A percentile compares a stretch with the other conserved stretches of the same genome.
These are phyloP conservation scores for Cryptus viduatorius DNA, from an alignment of 2,888 invertebrate species.

Conservation along the genomic window DNA sequence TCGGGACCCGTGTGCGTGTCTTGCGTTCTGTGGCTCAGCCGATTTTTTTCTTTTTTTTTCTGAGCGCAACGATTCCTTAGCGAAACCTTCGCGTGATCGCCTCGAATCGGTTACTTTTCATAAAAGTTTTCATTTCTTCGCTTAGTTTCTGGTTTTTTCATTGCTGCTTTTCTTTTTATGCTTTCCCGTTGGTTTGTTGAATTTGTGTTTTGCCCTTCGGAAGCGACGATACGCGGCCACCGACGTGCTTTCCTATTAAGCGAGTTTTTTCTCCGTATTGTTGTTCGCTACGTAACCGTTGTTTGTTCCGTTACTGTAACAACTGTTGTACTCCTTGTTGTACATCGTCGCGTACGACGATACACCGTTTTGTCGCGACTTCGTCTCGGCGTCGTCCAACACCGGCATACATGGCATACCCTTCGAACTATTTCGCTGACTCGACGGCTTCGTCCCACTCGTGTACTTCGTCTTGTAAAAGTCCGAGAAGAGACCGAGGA, in stretches of 20 bases:
- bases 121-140: not conserved
- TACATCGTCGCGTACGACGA: constrained; percentile 86
- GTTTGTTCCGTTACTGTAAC: constrained; percentile 88
- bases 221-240: constrained; percentile 60
- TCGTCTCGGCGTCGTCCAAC: constrained; percentile 86
- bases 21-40: constrained; percentile 25
- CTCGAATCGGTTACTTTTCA: constrained; percentile 2
- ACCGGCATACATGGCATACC: constrained; percentile 91
- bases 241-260: constrained; percentile 73
- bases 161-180: constrained; percentile 19
- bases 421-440: constrained; percentile 78
- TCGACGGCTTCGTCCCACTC: constrained; percentile 56
- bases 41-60: not conserved
- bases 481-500: constrained; percentile 97
- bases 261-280: constrained; percentile 83
- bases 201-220: constrained; percentile 41
- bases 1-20: constrained; percentile 11
- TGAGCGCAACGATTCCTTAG: not conserved
- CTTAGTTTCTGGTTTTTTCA: constrained; percentile 15
- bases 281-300: constrained; percentile 87
- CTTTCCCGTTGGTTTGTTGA: constrained; percentile 38
- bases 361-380: constrained; percentile 82
- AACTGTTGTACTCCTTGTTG: constrained; percentile 87
- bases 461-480: constrained; percentile 95
- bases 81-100: not conserved